phyloP scores from a whole-genome alignment of 2,113 vertebrate genomes.

The Scomber japonicus region DNA sequence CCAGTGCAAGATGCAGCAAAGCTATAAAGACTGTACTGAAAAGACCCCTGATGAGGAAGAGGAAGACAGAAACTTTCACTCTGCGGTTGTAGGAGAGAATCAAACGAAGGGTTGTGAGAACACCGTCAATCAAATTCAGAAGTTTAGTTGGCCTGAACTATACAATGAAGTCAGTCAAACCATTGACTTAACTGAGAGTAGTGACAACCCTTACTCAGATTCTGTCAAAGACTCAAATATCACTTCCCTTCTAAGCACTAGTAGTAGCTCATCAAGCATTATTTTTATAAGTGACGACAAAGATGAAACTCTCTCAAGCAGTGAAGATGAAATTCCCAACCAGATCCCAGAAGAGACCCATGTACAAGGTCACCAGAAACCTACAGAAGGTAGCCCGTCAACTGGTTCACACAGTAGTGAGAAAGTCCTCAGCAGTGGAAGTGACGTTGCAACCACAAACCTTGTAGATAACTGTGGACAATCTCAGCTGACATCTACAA shows the following conservation, averaged over 20 bases:
- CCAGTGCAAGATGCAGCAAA: slow-evolving; percentile 7
- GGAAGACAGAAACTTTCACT: neutral
- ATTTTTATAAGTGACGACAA: slow-evolving; percentile 9
- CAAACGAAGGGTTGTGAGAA: neutral
- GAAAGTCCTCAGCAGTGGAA: neutral
- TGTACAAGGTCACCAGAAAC: neutral
- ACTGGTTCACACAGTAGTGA: neutral
- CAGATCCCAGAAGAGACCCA: neutral
- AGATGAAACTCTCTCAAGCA: neutral
- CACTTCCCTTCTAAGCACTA: neutral
- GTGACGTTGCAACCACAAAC: slow-evolving; percentile 1
- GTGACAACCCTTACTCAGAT: neutral
- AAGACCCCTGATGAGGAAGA: neutral
- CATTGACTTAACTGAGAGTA: slow-evolving; percentile 19
- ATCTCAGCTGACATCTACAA: neutral
- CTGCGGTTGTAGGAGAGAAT: neutral
- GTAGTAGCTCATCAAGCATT: neutral
- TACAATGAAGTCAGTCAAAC: neutral
- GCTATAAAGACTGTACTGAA: neutral
- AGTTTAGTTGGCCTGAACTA: neutral
- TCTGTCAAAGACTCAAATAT: neutral
- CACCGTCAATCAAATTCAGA: neutral
- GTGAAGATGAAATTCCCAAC: slow-evolving; percentile 17
- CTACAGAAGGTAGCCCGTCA: neutral
- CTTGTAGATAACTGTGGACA: neutral